These are phyloP conservation scores for Podarcis muralis DNA, from an alignment of 2,113 vertebrate genomes.

Conservation along the genomic window DNA sequence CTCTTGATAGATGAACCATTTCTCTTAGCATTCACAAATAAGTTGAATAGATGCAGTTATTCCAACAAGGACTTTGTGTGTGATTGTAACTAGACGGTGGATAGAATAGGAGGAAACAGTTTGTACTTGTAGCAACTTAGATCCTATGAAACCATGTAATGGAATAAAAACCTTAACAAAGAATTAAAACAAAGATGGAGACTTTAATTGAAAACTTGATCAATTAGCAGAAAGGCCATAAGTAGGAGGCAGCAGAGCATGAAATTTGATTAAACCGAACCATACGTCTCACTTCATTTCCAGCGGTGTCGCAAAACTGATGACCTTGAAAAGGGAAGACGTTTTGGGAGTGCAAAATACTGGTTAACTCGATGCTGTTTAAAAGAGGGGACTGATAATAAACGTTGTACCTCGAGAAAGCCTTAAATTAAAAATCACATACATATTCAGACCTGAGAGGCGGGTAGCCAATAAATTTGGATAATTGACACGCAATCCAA, in stretches of 20 bases:
- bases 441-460: conserved; percentile 67
- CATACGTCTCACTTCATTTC: conserved; percentile 76
- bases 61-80: conserved; percentile 24
- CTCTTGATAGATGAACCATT: conserved; percentile 41
- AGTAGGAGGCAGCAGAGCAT: conserved; percentile 77
- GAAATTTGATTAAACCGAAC: conserved; percentile 82
- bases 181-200: conserved; percentile 82
- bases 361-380: conserved; percentile 55
- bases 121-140: conserved; percentile 50
- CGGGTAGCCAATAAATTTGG: conserved; percentile 69
- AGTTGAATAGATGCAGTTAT: conserved; percentile 47
- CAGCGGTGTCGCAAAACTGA: conserved; percentile 65
- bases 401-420: conserved; percentile 66
- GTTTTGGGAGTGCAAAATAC: conserved; percentile 63
- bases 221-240: conserved; percentile 82
- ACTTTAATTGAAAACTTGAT: conserved; percentile 84
- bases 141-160: conserved; percentile 73
- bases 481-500: conserved; percentile 73
- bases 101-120: conserved; percentile 53
- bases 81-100: conserved; percentile 28
- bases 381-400: conserved; percentile 64
- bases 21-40: conserved; percentile 37
- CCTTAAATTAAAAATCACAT: conserved; percentile 72
- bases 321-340: conserved; percentile 78
- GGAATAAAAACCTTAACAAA: conserved; percentile 80